phyloP scores from a whole-genome alignment of 2,797 vertebrate genomes.

The Hapalemur alaotrensis region DNA sequence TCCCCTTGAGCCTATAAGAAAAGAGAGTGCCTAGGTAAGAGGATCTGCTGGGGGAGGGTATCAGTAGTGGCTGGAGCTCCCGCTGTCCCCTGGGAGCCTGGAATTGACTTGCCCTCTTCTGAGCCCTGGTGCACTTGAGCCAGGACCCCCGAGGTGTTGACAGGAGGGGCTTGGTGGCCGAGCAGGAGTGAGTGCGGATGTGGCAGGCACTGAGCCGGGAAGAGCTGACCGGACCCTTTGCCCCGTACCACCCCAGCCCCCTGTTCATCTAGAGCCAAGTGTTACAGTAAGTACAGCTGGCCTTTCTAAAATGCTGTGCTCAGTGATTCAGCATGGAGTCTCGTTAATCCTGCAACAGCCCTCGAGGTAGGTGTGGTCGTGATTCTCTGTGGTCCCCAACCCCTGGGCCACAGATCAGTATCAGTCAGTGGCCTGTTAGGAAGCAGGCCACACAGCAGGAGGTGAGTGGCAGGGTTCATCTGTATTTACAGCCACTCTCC shows the following conservation, averaged over 20 bases:
- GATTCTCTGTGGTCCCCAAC: too few relatives aligned
- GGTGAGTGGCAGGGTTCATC: too few relatives aligned
- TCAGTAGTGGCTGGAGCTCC: background rate
- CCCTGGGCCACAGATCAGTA: too few relatives aligned
- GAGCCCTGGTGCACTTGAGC: background rate
- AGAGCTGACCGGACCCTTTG: background rate
- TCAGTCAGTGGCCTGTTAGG: too few relatives aligned
- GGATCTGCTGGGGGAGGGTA: background rate
- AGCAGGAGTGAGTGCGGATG: background rate
- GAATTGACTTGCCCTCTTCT: background rate
- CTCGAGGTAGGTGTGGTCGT: fast-evolving
- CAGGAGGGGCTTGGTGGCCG: background rate
- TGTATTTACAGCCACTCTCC: too few relatives aligned
- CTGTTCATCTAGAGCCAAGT: background rate
- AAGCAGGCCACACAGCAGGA: too few relatives aligned
- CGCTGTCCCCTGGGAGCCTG: background rate
- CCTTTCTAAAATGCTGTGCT: background rate
- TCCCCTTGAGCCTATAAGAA: background rate
- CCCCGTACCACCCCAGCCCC: background rate
- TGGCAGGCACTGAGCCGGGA: background rate
- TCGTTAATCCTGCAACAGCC: background rate
- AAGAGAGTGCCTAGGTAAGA: too few relatives aligned
- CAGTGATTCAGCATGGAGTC: background rate
- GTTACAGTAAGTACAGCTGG: background rate
- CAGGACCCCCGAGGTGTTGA: fast-evolving